These are phyloP conservation scores for human DNA, from an alignment of 2,113 vertebrate genomes.

Conservation along the genomic window GRCh38 chr11:5964001-5964500, in stretches of 20 bases:
- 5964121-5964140: not conserved
- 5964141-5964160: not conserved
- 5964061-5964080: not conserved
- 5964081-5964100: not conserved
- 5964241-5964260: not conserved
- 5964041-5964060: not conserved
- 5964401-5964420: not conserved
- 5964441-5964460: not conserved
- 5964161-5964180: not conserved
- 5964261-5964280: not conserved
- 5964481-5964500: not conserved
- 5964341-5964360: not conserved
- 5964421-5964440: not conserved
- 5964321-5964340: not conserved
- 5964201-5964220: not conserved
- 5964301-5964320: not conserved
- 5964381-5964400: not conserved
- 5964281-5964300: not conserved
- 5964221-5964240: not conserved
- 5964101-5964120: not conserved
- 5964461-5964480: not conserved
- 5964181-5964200: not conserved
- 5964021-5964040: no score
- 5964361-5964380: not conserved
- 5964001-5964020: not conserved